These are phyloP conservation scores for Rhagonycha fulva DNA, from an alignment of 2,888 invertebrate species.

Conservation along the genomic window DNA sequence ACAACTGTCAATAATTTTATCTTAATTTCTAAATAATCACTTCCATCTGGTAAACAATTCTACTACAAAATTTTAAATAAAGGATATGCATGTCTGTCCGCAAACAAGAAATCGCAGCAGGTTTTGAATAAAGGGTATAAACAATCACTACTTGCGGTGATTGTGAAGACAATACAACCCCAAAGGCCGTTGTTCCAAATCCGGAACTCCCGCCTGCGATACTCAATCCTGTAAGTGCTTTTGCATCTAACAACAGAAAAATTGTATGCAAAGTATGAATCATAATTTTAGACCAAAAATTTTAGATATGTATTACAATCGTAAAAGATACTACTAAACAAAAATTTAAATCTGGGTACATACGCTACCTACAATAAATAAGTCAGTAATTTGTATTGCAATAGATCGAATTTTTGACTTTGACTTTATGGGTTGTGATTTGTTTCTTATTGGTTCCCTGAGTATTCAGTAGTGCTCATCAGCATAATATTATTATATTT, in stretches of 20 bases:
- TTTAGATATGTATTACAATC: not conserved
- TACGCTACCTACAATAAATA: not conserved
- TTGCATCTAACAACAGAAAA: constrained; percentile 20
- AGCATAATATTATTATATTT: too few species aligned
- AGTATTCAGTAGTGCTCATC: too few species aligned
- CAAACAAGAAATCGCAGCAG: constrained; percentile 39
- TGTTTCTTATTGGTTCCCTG: too few species aligned
- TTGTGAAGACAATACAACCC: constrained; percentile 31
- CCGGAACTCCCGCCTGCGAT: constrained; percentile 31
- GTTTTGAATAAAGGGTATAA: constrained; percentile 31
- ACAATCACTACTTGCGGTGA: constrained; percentile 31
- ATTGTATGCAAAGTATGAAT: constrained; percentile 22
- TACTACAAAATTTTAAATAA: constrained; percentile 27
- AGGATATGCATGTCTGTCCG: constrained; percentile 34
- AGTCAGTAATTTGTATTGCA: not conserved
- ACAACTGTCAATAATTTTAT: not conserved
- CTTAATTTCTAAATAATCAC: constrained; percentile 17
- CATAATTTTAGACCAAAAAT: constrained; percentile 12
- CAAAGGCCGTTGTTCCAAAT: constrained; percentile 28
- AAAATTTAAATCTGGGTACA: not conserved
- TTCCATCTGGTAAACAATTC: constrained; percentile 26
- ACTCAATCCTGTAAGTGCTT: constrained; percentile 29
- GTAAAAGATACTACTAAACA: not conserved
- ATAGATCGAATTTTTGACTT: too few species aligned
- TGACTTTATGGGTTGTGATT: too few species aligned